Evolutionary conservation across 2,797 vertebrate genomes (phyloP).

Genomic region (Petrocephalus schoutedeni): DNA sequence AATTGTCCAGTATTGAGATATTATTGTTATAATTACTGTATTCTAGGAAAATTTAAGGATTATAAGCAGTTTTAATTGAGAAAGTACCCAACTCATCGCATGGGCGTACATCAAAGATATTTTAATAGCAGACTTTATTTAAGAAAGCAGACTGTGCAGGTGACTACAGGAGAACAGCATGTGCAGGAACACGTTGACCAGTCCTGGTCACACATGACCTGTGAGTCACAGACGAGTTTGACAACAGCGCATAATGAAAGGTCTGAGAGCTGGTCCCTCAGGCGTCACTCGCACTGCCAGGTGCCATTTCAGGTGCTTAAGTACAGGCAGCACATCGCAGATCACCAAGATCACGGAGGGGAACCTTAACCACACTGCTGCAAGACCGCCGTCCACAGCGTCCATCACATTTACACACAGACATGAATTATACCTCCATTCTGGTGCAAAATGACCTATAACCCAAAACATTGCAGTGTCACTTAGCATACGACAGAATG

Average conservation of each 20-base stretch:
- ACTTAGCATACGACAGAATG: not conserved
- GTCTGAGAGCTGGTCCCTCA: not conserved
- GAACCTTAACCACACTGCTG: not conserved
- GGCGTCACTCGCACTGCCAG: not conserved
- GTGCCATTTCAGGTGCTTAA: not conserved
- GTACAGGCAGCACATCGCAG: not conserved
- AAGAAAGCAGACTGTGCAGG: constrained; percentile 40
- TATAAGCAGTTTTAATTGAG: not conserved
- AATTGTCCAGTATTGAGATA: not conserved
- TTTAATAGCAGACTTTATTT: constrained; percentile 32
- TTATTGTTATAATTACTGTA: not conserved
- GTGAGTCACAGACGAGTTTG: constrained; percentile 8
- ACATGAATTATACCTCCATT: not conserved
- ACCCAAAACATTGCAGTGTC: not conserved
- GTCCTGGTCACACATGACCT: not conserved
- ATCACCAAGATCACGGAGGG: not conserved
- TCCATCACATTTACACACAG: not conserved
- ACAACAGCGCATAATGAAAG: not conserved
- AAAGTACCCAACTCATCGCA: not conserved
- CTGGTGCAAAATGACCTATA: not conserved
- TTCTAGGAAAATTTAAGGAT: not conserved
- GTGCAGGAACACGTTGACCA: not conserved
- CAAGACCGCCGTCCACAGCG: not conserved
- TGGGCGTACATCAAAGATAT: not conserved
- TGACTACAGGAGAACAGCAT: not conserved